Evolutionary conservation across 2,797 vertebrate genomes (phyloP).

Genomic region (Falco berigora): DNA sequence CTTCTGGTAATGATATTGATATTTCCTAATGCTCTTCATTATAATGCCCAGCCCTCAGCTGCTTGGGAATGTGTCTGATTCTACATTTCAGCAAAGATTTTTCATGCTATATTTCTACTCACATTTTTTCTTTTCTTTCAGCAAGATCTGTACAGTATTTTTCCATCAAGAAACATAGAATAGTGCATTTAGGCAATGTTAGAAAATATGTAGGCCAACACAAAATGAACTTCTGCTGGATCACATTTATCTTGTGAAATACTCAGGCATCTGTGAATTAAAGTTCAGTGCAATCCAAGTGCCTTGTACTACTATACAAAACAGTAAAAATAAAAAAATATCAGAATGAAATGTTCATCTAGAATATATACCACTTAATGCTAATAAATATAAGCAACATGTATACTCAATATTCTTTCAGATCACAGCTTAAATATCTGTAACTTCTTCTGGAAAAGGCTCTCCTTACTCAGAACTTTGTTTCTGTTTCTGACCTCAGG

Average conservation of each 20-base stretch:
- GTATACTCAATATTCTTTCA: background rate
- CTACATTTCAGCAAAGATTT: background rate
- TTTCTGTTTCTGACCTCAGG: background rate
- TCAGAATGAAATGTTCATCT: background rate
- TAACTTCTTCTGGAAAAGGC: background rate
- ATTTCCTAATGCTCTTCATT: background rate
- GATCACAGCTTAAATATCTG: background rate
- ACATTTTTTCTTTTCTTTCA: background rate
- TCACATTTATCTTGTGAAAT: background rate
- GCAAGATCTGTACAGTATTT: background rate
- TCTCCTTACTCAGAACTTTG: background rate
- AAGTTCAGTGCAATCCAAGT: background rate
- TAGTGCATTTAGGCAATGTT: background rate
- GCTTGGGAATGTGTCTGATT: background rate
- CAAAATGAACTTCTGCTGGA: background rate
- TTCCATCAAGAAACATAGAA: background rate
- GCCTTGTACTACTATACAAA: background rate
- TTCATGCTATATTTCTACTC: background rate
- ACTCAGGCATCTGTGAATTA: background rate
- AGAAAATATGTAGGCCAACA: background rate
- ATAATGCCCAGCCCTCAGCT: background rate
- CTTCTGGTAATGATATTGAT: background rate
- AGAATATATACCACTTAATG: background rate
- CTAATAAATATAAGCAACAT: background rate
- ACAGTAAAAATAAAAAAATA: background rate